Percentiles rank a stretch among this genome's conserved stretches.
phyloP scores from a whole-genome alignment of 2,888 invertebrate genomes.

The Drosophila melanocephala region DNA sequence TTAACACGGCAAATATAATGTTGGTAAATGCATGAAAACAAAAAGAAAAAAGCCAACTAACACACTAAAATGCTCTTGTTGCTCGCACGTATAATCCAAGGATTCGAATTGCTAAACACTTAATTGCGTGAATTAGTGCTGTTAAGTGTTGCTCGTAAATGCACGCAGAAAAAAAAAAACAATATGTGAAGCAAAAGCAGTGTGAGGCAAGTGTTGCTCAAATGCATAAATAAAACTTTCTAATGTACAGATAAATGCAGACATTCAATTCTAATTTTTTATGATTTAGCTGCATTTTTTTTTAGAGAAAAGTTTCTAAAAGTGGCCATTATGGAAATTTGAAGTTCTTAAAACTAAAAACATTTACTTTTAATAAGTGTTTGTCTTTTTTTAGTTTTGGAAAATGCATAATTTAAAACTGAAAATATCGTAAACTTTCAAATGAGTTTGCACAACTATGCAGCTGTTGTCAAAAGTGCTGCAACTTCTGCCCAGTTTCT shows the following conservation, averaged over 20 bases:
- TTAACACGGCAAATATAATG: conserved; percentile 50
- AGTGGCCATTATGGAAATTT: not conserved
- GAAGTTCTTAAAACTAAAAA: not conserved
- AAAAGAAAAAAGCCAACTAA: conserved; percentile 9
- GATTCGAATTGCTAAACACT: conserved; percentile 33
- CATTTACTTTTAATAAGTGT: not conserved
- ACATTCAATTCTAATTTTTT: not conserved
- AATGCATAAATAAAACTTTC: not conserved
- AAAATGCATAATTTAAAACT: not conserved
- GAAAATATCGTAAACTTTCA: not conserved
- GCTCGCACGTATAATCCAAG: conserved; percentile 54
- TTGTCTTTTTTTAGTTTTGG: not conserved
- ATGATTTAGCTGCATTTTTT: not conserved
- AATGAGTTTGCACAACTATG: not conserved
- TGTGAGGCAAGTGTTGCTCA: not conserved
- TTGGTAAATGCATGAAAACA: conserved; percentile 43
- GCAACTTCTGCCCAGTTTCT: not conserved
- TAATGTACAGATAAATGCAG: not conserved
- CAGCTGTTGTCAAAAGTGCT: not conserved
- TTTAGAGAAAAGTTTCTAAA: not conserved
- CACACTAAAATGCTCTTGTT: conserved; percentile 34
- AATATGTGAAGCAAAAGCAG: not conserved
- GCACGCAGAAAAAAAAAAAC: not conserved
- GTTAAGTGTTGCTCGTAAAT: not conserved
- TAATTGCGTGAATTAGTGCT: not conserved